Percentiles rank a stretch among this genome's conserved stretches.
phyloP scores from a whole-genome alignment of 2,888 invertebrate genomes.

The Plagodis pulveraria region DNA sequence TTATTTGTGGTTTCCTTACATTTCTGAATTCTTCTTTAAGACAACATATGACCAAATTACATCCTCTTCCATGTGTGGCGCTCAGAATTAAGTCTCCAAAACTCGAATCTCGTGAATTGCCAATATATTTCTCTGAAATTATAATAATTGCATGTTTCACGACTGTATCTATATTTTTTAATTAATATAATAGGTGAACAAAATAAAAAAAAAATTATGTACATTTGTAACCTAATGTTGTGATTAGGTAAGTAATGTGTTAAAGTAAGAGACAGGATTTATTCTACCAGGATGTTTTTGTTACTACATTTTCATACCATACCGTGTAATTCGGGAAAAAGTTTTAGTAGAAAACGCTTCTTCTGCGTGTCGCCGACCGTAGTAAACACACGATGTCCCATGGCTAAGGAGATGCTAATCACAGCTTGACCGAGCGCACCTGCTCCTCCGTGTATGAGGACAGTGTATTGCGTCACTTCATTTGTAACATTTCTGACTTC shows the following conservation, averaged over 20 bases:
- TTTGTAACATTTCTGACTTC: neutral
- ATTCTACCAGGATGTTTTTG: neutral
- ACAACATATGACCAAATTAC: conserved; percentile 53
- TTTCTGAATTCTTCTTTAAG: conserved; percentile 52
- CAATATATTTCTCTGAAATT: conserved; percentile 58
- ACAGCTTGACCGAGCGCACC: conserved; percentile 67
- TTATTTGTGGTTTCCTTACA: conserved; percentile 40
- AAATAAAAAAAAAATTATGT: too few relatives aligned
- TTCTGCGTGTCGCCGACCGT: conserved; percentile 61
- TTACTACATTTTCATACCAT: conserved; percentile 1
- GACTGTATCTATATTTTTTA: too few relatives aligned
- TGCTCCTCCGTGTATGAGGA: conserved; percentile 45
- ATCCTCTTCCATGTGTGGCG: conserved; percentile 43
- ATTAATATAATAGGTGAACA: too few relatives aligned
- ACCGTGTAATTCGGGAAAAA: conserved; percentile 66
- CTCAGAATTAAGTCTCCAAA: conserved; percentile 40
- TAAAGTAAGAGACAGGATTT: neutral
- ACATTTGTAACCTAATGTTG: neutral
- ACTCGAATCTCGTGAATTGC: conserved; percentile 54
- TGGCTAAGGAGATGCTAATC: conserved; percentile 57
- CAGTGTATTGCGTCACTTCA: conserved; percentile 16
- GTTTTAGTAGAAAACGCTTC: conserved; percentile 58
- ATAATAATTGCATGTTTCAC: neutral
- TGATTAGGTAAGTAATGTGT: neutral
- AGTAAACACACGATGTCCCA: conserved; percentile 58